Percentiles rank a stretch among this genome's conserved stretches.
phyloP scores from a whole-genome alignment of 2,797 vertebrate genomes.

The Nannoperca australis region DNA sequence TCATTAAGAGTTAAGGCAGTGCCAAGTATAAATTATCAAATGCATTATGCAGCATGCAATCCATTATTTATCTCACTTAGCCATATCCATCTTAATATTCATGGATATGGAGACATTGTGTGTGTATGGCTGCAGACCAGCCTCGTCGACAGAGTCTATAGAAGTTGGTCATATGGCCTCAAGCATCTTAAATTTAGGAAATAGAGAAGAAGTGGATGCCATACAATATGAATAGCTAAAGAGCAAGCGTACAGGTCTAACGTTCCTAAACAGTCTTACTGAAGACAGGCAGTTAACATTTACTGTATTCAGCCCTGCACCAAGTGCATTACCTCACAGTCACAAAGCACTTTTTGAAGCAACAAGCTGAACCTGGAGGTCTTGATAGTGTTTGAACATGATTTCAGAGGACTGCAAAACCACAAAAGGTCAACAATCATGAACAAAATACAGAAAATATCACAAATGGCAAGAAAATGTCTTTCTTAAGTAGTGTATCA shows the following conservation, averaged over 20 bases:
- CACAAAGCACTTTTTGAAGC: not conserved
- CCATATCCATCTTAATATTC: constrained; percentile 46
- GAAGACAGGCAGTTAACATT: not conserved
- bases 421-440: constrained; percentile 4
- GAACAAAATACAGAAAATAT: not conserved
- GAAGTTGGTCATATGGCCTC: not conserved
- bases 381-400: not conserved
- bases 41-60: constrained; percentile 19
- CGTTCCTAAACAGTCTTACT: not conserved
- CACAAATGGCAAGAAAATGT: not conserved
- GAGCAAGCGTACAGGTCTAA: constrained; percentile 7
- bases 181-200: not conserved
- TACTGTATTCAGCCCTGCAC: not conserved
- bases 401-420: constrained; percentile 8
- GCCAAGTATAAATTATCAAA: constrained; percentile 28
- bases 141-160: constrained; percentile 3
- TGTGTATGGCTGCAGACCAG: constrained; percentile 15
- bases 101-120: constrained; percentile 23
- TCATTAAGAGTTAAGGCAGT: constrained; percentile 10
- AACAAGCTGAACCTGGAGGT: not conserved
- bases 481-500: not conserved
- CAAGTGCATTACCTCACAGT: not conserved
- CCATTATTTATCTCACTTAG: constrained; percentile 28
- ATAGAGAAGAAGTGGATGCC: no score
- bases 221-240: not conserved